These are phyloP conservation scores for Cygnus buccinator DNA, from an alignment of 2,113 vertebrate species.

Conservation along the genomic window DNA sequence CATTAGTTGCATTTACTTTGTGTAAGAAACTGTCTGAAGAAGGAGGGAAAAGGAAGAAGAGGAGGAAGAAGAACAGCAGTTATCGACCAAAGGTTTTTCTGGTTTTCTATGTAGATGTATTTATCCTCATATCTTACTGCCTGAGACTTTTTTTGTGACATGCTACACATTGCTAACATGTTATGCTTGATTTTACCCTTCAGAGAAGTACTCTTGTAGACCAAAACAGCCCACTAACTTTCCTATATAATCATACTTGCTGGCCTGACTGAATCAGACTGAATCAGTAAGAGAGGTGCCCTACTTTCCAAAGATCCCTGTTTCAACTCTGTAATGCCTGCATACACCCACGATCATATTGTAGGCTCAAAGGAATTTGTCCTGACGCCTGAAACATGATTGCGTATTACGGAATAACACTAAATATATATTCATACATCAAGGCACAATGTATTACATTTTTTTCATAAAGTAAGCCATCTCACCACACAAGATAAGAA, in stretches of 20 bases:
- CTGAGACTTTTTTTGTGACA: not conserved
- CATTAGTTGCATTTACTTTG: not conserved
- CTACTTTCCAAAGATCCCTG: not conserved
- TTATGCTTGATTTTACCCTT: not conserved
- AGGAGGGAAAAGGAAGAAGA: not conserved
- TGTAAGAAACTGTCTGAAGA: not conserved
- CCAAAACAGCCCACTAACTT: not conserved
- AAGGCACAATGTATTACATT: not conserved
- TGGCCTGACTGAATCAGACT: not conserved
- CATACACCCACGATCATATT: accelerated
- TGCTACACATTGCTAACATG: not conserved
- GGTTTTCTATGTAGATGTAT: not conserved
- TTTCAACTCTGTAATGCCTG: not conserved
- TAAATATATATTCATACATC: not conserved
- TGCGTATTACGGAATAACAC: not conserved
- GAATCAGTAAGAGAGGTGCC: not conserved
- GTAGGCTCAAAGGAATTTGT: not conserved
- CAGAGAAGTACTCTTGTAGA: not conserved
- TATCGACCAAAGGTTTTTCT: not conserved
- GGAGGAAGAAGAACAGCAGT: not conserved
- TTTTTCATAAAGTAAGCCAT: not conserved
- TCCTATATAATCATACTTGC: not conserved
- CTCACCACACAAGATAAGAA: not conserved
- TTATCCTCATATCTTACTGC: not conserved
- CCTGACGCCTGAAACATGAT: not conserved